phyloP scores from a whole-genome alignment of 2,888 invertebrate genomes.

The Schrankia costaestrigalis region DNA sequence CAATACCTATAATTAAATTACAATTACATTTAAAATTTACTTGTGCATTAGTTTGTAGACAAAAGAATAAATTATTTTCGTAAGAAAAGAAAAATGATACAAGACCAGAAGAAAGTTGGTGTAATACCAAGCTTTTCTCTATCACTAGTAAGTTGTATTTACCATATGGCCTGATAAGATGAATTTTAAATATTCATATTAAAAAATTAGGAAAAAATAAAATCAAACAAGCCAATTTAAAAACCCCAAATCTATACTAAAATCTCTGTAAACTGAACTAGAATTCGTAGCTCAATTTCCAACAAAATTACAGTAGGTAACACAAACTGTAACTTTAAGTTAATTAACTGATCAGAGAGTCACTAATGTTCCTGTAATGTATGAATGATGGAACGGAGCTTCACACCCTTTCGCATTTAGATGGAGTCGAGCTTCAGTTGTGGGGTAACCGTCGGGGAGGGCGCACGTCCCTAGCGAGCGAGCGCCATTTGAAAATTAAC shows the following conservation, averaged over 20 bases:
- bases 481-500: slow-evolving; percentile 8
- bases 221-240: not conserved
- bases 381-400: slow-evolving; percentile 34
- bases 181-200: too few relatives aligned
- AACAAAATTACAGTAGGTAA: slow-evolving; percentile 17
- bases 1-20: too few relatives aligned
- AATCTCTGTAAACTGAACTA: not conserved
- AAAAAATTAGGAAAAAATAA: not conserved
- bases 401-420: slow-evolving; percentile 34
- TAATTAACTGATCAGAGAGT: slow-evolving; percentile 38
- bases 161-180: too few relatives aligned
- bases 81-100: too few relatives aligned
- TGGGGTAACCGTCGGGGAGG: slow-evolving; percentile 12
- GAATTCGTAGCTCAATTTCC: slow-evolving; percentile 17
- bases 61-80: too few relatives aligned
- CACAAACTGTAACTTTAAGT: slow-evolving; percentile 26
- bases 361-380: slow-evolving; percentile 33
- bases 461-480: slow-evolving; percentile 21
- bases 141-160: too few relatives aligned
- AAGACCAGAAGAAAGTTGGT: too few relatives aligned
- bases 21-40: too few relatives aligned
- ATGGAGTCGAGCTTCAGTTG: slow-evolving; percentile 25
- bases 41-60: too few relatives aligned
- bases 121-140: too few relatives aligned
- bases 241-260: not conserved